Base-by-base conservation (phyloP, 2,113 vertebrate species). In the Megaleporinus macrocephalus region DNA sequence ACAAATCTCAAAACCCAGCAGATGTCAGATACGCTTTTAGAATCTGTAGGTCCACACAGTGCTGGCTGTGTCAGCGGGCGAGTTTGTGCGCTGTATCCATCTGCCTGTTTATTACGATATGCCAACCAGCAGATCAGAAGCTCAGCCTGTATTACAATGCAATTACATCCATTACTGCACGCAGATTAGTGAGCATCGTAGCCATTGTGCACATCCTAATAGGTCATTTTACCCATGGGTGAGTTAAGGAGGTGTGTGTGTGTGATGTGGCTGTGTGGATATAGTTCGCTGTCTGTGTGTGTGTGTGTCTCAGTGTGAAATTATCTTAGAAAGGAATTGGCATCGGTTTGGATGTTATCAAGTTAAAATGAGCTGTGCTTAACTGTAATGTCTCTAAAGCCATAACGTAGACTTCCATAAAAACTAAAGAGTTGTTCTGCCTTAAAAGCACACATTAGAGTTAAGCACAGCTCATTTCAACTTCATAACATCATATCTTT, bases 211-310 rank as follows among this genome's bases (percentile, higher is more conserved):
- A 11, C 57, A 61, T 44, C 36, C 66, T 70, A 70, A 44, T 70
- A 70, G 66, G 66, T 70, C 36, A 70, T 70, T 70, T 69, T 70
- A 70, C 10, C 36, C 27, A 51, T 51, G 63, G 62, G 26, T 51
- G 62, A 66, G 27, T 24, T 68, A 62, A 53, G 26, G 41, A 66
- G n/a, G 76, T 9, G 20, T 49, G 12, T 27, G 12, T 27, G 53
- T 75, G 72, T 55, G 49, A 53, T 73, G 22, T 66, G 20, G 27
- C 14, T 1, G 49, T 47, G 1, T 12, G 44, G 1, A 11, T 47
- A 1, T 47, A 16, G n/a, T 24, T 76, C 10, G 36, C 36, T 77
- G 75, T 77, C 59, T 24, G 75, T 63, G 24, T 66, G 24, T 62
- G 57, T 26, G 27, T 75, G 73, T 59, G 73, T n/a, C 1, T 61